phyloP scores from a whole-genome alignment of 2,888 invertebrate species.

The Cryptocheilus praepositus region DNA sequence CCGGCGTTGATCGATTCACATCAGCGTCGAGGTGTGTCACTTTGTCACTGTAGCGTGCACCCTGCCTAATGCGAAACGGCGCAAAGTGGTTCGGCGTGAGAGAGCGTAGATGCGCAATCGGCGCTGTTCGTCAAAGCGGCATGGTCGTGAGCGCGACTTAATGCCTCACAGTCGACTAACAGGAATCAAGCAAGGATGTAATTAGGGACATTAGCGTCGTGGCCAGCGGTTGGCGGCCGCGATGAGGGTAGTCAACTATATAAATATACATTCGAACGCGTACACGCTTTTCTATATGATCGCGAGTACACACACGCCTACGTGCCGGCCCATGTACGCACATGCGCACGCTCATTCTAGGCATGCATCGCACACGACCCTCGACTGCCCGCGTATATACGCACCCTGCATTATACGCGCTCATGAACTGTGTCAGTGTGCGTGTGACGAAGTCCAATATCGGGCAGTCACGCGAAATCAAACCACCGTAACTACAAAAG shows the following conservation, averaged over 20 bases:
- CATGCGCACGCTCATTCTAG: background rate
- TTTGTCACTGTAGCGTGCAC: background rate
- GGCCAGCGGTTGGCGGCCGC: slow-evolving; percentile 46
- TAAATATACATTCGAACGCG: slow-evolving; percentile 15
- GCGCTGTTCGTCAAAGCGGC: background rate
- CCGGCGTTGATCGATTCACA: too few relatives aligned
- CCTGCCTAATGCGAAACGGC: background rate
- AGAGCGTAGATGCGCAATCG: slow-evolving; percentile 8
- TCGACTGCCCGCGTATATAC: slow-evolving; percentile 4
- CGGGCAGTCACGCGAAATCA: slow-evolving; percentile 67
- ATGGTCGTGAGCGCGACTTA: slow-evolving; percentile 32
- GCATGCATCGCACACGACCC: background rate
- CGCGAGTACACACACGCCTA: background rate
- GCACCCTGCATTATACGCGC: slow-evolving; percentile 16
- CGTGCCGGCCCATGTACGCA: slow-evolving; percentile 2
- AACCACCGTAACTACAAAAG: slow-evolving; percentile 58
- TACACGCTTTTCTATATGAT: background rate
- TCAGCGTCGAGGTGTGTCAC: too few relatives aligned
- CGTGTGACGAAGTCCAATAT: slow-evolving; percentile 44
- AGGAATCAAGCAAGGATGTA: slow-evolving; percentile 59
- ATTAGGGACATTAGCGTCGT: slow-evolving; percentile 60
- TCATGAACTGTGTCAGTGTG: slow-evolving; percentile 8
- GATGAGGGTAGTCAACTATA: slow-evolving; percentile 24
- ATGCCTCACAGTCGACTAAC: slow-evolving; percentile 44
- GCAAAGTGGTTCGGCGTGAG: too few relatives aligned